Conservation (phyloP, 2,888 invertebrate genomes). For the Agrotis exclamationis region DNA sequence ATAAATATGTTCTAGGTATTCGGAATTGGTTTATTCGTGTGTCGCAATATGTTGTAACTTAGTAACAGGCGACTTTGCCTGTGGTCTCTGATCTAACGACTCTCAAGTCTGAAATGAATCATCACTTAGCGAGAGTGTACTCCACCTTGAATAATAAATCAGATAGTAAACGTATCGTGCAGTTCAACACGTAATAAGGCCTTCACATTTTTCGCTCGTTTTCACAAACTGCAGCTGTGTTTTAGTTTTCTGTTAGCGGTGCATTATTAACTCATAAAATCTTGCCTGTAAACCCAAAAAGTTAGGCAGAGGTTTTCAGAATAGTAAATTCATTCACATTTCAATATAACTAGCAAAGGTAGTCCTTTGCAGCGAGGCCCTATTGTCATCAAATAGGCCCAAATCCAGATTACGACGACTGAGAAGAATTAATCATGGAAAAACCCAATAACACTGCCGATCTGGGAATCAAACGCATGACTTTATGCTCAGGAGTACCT, state of each 20-base stretch:
- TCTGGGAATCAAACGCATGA: background rate
- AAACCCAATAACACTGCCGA: too few species aligned
- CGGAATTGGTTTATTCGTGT: conserved; percentile 24
- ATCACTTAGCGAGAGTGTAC: conserved; percentile 53
- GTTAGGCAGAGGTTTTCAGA: too few species aligned
- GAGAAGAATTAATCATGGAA: too few species aligned
- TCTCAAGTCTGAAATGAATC: conserved; percentile 39
- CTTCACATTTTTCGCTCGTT: conserved; percentile 46
- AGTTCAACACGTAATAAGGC: conserved; percentile 38
- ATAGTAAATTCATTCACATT: too few species aligned
- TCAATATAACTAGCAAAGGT: too few species aligned
- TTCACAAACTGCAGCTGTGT: conserved; percentile 8
- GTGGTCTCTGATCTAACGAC: conserved; percentile 14
- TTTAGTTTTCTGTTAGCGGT: conserved; percentile 5
- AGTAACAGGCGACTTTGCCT: conserved; percentile 12
- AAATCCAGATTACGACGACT: too few species aligned
- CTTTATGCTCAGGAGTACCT: background rate
- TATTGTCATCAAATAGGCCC: too few species aligned
- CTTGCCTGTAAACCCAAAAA: too few species aligned
- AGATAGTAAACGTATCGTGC: conserved; percentile 29
- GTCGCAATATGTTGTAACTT: conserved; percentile 25
- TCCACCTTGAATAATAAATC: conserved; percentile 58
- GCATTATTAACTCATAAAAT: background rate
- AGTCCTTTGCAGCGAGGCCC: too few species aligned
- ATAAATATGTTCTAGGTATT: conserved; percentile 49